Base-by-base conservation (phyloP, 1,140 invertebrate species). In the Centruroides sculpturatus region DNA sequence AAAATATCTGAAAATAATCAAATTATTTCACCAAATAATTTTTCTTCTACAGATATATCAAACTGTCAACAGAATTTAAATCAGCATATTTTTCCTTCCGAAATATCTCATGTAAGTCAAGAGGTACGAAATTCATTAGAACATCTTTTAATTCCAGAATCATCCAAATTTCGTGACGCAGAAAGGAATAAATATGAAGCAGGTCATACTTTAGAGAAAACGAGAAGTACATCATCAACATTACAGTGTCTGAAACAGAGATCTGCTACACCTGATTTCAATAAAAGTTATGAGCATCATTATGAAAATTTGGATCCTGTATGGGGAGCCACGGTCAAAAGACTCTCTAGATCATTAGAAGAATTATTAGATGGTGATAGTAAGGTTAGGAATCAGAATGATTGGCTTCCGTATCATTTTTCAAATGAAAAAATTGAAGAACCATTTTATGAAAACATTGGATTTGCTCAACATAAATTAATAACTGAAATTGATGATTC, bases 261-360 rank as follows among this genome's bases (percentile, higher is more conserved):
- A 12, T 54, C 64, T 57, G 59, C 64, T 36, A 62, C 64, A 35
- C 60, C 64, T 46, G 64, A 65, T 35, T 35, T 65, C 34, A 60
- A 59, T 56, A 54, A 62, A 13, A 55, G 56, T 50, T 51, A 57
- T 57, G 64, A 65, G 35, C 64, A 59, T 34, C 57, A 59, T 6
- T 65, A 65, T 56, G 64, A 65, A 56, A 65, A 65, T 59, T 11
- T 64, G 23, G 49, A 56, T 35, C 59, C 59, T 50, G 41, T 59
- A 50, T 36, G 49, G n/a, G 61, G 61, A 57, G n/a, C 36, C n/a
- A 55, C 56, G 55, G 58, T 62, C 7, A 57, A 64, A 54, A 57
- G 69, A 47, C 57, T 68, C 49, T 71, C 71, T 0, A 76, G 82
- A 55, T 84, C 83, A 0, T 65, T 85, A 36, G 83, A 84, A 70